Evolutionary conservation across 2,888 invertebrate genomes (phyloP), one percentile per base, ranked within the genome.

Genomic region (Apodemia mormo): DNA sequence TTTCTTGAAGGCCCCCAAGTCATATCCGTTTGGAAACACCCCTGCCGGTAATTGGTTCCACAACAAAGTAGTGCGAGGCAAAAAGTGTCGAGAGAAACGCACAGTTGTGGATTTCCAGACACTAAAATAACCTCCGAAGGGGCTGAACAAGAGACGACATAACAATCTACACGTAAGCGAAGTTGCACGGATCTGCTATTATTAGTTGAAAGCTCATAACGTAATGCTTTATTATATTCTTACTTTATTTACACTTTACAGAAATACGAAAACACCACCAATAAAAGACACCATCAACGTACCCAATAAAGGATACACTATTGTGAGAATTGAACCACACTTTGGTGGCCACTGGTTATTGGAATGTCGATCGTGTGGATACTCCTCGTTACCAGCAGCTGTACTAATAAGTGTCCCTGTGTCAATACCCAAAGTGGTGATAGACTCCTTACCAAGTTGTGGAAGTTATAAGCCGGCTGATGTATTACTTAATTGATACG

Each of bases 261-360:
- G 95, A 72, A 95, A 95, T 76, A 77, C 92, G 0, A 78, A 82
- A 68, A 90, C 90, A 72, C 94, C 95, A 0, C 94, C 94, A 0
- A 77, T 87, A 12, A 96, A 95, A 77, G 96, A 96, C 78, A 95
- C 95, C 1, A 87, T 96, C 33, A 87, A 89, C 0, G 94, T 96
- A 0, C 96, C 96, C 0, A 95, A 95, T 75, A 95, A 95, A 74
- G 96, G 96, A 1, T 95, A 92, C 75, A 89, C 92, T 0, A 89
- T 95, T 49, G 83, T 95, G 6, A 84, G 95, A 67, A 86, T 95
- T 69, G 82, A 88, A n/a, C 90, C 94, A 3, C 90, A 93, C 56
- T 93, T 94, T 72, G 94, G 94, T 45, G 95, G 95, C 43, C 84
- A 84, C 65, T 94, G 93, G 93, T 74, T 94, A 33, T 77, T 93